Conservation (phyloP, 2,113 vertebrate genomes). For the Colistium nudipinnis region DNA sequence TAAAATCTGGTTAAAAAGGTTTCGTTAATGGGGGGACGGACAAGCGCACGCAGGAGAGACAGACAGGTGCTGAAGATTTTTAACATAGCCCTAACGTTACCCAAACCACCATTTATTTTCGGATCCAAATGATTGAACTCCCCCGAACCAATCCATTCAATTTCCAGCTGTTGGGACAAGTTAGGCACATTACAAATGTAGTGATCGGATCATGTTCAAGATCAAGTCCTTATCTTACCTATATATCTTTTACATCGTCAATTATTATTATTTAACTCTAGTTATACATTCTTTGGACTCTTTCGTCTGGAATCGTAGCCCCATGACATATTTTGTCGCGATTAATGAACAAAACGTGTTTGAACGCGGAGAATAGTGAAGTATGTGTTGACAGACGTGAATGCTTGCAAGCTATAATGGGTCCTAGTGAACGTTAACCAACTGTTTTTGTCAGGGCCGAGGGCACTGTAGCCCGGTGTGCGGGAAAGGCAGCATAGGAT, state of each 20-base stretch:
- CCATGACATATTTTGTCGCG: constrained; percentile 12
- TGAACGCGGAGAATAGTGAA: constrained; percentile 2
- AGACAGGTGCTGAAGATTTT: neutral
- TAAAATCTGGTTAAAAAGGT: constrained; percentile 52
- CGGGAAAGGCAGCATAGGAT: constrained; percentile 2
- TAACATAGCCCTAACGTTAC: neutral
- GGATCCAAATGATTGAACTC: neutral
- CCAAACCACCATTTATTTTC: neutral
- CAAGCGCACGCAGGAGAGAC: constrained; percentile 19
- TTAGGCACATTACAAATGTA: neutral
- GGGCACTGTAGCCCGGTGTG: constrained; percentile 23
- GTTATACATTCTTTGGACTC: too few species aligned
- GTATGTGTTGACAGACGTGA: constrained; percentile 40
- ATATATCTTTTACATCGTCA: too few species aligned
- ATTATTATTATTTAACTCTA: too few species aligned
- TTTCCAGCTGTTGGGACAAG: neutral
- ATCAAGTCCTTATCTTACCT: too few species aligned
- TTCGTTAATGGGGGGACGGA: constrained; percentile 45
- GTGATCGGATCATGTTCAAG: too few species aligned
- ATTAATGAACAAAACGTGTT: constrained; percentile 46
- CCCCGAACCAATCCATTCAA: neutral
- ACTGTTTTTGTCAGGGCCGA: constrained; percentile 46
- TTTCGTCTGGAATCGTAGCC: neutral
- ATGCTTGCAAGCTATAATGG: neutral
- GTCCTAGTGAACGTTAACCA: constrained; percentile 41